Conservation (phyloP, 1,140 invertebrate species). For the Chironomus striatipennis region DNA sequence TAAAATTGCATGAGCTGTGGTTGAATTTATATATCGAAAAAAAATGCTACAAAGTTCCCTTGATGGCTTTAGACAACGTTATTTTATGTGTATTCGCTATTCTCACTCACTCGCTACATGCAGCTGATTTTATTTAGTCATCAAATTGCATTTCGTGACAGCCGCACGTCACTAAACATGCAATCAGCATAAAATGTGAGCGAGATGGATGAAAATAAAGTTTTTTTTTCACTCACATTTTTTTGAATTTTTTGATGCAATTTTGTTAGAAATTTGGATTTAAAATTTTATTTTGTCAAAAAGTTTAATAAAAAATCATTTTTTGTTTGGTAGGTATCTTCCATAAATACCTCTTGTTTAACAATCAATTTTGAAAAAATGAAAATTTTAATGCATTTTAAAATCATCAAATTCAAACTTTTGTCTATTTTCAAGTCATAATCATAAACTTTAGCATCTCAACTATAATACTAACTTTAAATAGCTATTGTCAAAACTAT, state of each 20-base stretch:
- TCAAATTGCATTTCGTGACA: slow-evolving; percentile 12
- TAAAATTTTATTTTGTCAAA: too few relatives aligned
- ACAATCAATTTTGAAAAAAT: too few relatives aligned
- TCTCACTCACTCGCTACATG: not conserved
- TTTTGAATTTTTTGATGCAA: not conserved
- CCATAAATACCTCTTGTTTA: too few relatives aligned
- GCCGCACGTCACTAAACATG: slow-evolving; percentile 11
- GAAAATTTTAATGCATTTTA: too few relatives aligned
- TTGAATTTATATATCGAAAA: not conserved
- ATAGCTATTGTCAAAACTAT: too few relatives aligned
- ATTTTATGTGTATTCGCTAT: not conserved
- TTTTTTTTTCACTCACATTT: not conserved
- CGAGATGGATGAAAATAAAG: not conserved
- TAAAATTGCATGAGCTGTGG: slow-evolving; percentile 1
- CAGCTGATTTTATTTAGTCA: slow-evolving; percentile 3
- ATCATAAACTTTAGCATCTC: too few relatives aligned
- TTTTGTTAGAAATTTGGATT: too few relatives aligned
- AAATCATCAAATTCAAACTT: too few relatives aligned
- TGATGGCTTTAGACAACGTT: slow-evolving; percentile 6
- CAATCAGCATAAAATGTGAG: not conserved
- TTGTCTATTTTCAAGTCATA: too few relatives aligned
- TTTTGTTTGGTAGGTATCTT: too few relatives aligned
- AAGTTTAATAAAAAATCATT: too few relatives aligned
- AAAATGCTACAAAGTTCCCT: not conserved
- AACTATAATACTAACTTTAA: too few relatives aligned